These are phyloP conservation scores for Parauchenoglanis ngamensis DNA, from an alignment of 2,797 vertebrate genomes.

Conservation along the genomic window DNA sequence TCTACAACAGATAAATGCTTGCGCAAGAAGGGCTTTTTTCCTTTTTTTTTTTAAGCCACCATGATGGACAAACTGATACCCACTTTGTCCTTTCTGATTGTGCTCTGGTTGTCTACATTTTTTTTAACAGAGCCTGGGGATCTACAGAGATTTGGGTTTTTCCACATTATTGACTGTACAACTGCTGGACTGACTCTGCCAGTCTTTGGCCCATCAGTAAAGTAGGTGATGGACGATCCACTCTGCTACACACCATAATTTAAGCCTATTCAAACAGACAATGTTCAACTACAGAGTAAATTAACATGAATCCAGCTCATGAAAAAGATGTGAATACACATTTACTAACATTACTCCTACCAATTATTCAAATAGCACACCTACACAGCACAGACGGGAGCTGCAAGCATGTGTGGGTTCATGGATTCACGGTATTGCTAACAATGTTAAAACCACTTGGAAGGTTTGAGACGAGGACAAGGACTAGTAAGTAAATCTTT, in stretches of 20 bases:
- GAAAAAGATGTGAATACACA: neutral
- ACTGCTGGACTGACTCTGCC: neutral
- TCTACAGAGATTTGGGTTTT: neutral
- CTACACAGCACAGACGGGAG: slow-evolving; percentile 11
- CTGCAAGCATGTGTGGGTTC: slow-evolving; percentile 2
- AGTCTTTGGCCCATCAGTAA: neutral
- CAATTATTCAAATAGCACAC: slow-evolving; percentile 17
- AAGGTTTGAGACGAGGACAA: neutral
- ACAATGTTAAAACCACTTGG: neutral
- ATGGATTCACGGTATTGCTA: neutral
- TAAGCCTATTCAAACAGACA: neutral
- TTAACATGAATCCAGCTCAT: neutral
- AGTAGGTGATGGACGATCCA: neutral
- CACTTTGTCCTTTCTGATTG: neutral
- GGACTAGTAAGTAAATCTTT: neutral
- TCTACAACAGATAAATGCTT: neutral
- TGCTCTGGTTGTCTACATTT: neutral
- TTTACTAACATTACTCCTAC: neutral
- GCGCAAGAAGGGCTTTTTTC: neutral
- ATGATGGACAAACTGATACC: neutral
- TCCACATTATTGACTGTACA: neutral
- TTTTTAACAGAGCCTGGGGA: neutral
- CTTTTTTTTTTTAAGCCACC: no score
- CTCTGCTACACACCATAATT: neutral
- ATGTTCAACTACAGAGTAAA: neutral